Conservation (phyloP, 2,797 vertebrate genomes). For the Yasuhikotakia modesta region DNA sequence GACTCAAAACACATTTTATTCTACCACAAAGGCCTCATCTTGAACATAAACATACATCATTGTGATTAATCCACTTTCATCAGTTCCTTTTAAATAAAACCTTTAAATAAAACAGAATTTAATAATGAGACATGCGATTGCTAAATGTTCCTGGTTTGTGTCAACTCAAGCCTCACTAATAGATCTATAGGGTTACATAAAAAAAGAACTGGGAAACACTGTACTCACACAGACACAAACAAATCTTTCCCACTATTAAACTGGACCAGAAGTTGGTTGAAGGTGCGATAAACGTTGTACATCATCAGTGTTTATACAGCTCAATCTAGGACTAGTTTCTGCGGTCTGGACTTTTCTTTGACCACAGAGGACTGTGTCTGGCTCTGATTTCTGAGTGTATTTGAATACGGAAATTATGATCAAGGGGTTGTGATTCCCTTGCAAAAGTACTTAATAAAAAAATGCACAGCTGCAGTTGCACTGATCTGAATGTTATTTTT, state of each 20-base stretch:
- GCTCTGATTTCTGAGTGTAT: not conserved
- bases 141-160: no score
- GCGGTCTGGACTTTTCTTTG: slow-evolving; percentile 1
- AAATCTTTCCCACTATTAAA: not conserved
- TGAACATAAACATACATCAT: slow-evolving; percentile 1
- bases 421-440: slow-evolving; percentile 2
- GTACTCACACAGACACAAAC: not conserved
- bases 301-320: not conserved
- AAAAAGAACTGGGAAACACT: not conserved
- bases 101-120: no score
- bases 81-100: not conserved
- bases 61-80: not conserved
- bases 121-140: no score
- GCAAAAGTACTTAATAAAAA: not conserved
- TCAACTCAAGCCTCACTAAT: not conserved
- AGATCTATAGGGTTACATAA: not conserved
- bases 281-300: not conserved
- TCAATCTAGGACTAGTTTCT: slow-evolving; percentile 17
- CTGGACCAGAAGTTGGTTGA: not conserved
- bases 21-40: not conserved
- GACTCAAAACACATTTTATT: not conserved
- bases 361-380: not conserved
- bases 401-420: slow-evolving; percentile 25
- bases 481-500: not conserved
- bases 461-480: not conserved